Base-by-base conservation (phyloP, 2,888 invertebrate genomes). In the Homarus gammarus region DNA sequence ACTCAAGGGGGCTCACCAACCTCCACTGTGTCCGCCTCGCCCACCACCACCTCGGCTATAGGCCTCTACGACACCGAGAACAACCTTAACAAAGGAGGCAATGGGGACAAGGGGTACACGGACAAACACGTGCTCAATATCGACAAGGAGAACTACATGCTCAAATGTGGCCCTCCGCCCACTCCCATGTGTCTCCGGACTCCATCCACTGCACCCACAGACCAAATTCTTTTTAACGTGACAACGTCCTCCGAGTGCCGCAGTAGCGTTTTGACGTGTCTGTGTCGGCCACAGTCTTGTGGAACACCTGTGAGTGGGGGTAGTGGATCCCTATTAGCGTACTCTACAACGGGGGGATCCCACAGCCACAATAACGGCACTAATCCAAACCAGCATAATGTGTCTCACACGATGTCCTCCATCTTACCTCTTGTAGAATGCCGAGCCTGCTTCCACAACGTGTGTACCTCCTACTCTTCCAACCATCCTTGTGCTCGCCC, bases 371-470 rank as follows among this genome's bases (percentile, higher is more conserved):
- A 70, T 68, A 87, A 87, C 72, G 70, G 81, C 72, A 70, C 73
- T 75, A 73, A 83, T 75, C 83, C 84, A 73, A 84, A 44, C 38
- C 73, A 84, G 61, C 84, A 70, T 64, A 88, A 85, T 83, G 72
- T 72, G n/a, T 75, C 86, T 91, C 92, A 91, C 78, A 78, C 85
- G 18, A 73, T 90, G 72, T 89, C 90, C 31, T 92, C 92, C 33
- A 84, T 92, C 38, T 82, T 92, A 64, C 92, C 92, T 40, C 87
- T 95, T 93, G 93, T 95, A 95, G 96, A 96, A 94, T 96, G 96
- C 94, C 95, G 95, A 94, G 95, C 95, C 93, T 95, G 95, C 94
- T 95, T 95, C 94, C 95, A 95, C 94, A 94, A 94, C 93, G 94
- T 95, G 93, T 96, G 96, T 94, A 93, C 94, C 91, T 93, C 94